phyloP scores from a whole-genome alignment of 92 coral and sea anemone species.

The Pocillopora meandrina region DNA sequence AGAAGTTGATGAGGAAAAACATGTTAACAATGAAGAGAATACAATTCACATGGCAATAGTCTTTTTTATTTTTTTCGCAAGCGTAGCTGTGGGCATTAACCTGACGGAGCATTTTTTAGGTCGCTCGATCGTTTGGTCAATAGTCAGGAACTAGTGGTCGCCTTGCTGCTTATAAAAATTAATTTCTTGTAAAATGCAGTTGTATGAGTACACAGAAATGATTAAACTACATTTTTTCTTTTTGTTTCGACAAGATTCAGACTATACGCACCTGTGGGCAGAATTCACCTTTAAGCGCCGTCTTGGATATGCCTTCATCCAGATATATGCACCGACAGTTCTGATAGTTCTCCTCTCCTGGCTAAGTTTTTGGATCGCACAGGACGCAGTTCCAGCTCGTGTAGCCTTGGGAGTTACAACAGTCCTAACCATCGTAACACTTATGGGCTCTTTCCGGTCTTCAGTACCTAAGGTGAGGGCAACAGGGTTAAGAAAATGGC shows the following conservation, averaged over 20 bases:
- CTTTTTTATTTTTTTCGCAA: too few relatives aligned
- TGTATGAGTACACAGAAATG: too few relatives aligned
- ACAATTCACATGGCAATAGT: too few relatives aligned
- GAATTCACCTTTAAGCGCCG: slow-evolving; percentile 65
- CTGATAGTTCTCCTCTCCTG: slow-evolving; percentile 73
- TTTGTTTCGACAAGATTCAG: slow-evolving; percentile 11
- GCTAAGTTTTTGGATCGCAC: slow-evolving; percentile 76
- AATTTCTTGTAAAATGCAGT: too few relatives aligned
- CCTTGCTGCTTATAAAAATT: too few relatives aligned
- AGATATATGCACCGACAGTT: slow-evolving; percentile 74
- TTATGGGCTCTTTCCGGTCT: slow-evolving; percentile 71
- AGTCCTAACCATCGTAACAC: slow-evolving; percentile 74
- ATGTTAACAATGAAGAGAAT: too few relatives aligned
- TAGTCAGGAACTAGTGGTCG: too few relatives aligned
- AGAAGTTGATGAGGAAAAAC: too few relatives aligned
- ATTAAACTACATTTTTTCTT: not conserved
- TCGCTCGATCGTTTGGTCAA: too few relatives aligned
- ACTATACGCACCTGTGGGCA: slow-evolving; percentile 46
- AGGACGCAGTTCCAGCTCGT: slow-evolving; percentile 83
- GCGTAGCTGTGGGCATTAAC: too few relatives aligned
- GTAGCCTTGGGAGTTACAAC: slow-evolving; percentile 76
- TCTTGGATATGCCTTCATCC: slow-evolving; percentile 63
- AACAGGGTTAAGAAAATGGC: not conserved
- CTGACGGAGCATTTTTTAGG: too few relatives aligned
- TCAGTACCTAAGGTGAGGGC: slow-evolving; percentile 67